These are phyloP conservation scores for Fratercula arctica DNA, from an alignment of 2,797 vertebrate species.

Conservation along the genomic window DNA sequence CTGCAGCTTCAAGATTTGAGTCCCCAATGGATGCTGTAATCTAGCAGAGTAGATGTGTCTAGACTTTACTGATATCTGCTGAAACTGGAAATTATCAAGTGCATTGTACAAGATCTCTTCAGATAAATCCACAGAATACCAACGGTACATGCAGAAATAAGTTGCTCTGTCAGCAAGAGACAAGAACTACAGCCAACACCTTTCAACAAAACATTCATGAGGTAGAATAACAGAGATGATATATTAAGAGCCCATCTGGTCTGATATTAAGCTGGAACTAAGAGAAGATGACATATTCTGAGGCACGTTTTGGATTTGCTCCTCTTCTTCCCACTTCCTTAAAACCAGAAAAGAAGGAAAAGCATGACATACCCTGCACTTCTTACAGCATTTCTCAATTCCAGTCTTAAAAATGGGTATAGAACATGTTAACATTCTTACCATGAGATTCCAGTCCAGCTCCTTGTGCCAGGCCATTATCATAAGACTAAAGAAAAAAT, in stretches of 20 bases:
- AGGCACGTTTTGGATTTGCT: not conserved
- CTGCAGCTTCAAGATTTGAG: not conserved
- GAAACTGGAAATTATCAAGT: not conserved
- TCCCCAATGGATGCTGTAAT: not conserved
- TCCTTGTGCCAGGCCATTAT: slow-evolving; percentile 86
- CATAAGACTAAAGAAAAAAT: slow-evolving; percentile 85
- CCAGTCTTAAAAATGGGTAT: not conserved
- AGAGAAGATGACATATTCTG: not conserved
- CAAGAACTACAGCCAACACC: not conserved
- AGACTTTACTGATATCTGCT: not conserved
- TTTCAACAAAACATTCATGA: not conserved
- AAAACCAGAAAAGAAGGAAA: not conserved
- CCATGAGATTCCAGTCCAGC: slow-evolving; percentile 92
- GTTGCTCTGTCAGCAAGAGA: not conserved
- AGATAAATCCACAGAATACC: not conserved
- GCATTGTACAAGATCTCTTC: not conserved
- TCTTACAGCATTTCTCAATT: not conserved
- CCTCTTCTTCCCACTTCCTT: not conserved
- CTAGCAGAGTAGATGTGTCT: not conserved
- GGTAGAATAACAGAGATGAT: not conserved
- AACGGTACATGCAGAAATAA: not conserved
- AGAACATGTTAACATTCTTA: slow-evolving; percentile 74
- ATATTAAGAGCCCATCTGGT: not conserved
- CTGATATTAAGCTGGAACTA: not conserved
- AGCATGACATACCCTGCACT: not conserved